Evolutionary conservation across 2,797 vertebrate species (phyloP), one percentile per base, ranked within the genome.

Genomic region (Gouania willdenowi): DNA sequence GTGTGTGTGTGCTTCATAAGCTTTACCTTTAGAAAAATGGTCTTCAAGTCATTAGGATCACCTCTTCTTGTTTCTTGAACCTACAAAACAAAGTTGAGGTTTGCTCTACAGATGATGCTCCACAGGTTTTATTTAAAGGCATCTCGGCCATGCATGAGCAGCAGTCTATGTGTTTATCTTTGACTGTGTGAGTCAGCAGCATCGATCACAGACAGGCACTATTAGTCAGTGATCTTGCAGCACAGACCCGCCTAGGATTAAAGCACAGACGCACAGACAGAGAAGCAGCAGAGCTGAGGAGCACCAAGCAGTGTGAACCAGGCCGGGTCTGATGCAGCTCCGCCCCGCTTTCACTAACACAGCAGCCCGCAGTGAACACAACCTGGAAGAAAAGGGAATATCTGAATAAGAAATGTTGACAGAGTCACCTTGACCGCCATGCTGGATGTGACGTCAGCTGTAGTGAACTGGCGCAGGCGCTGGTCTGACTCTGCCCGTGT

Each of bases 381-480:
- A n/a, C n/a, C n/a, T n/a, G n/a, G 3, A 6, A 6, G 23, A 5
- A 23, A 20, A 5, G 4, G 35, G 13, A 55, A 72, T 67, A 61
- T 77, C 42, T 58, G 62, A n/a, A 60, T 62, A 72, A 84, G 80
- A 72, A 81, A 72, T 82, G 76, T 82, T 76, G 74, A 87, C 85
- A 85, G 90, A 95, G 93, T 97, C 94, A 97, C 94, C 94, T 97
- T 97, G 93, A 93, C 91, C 91, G 94, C 94, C 94, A 97, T 97
- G 91, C 91, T 96, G 93, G 68, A 62, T 75, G 77, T 88, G 87
- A 90, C 86, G 90, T 90, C 87, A 87, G 82, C 48, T 52, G 69
- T 63, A 55, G 69, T 34, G 55, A 51, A 83, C 60, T 43, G 60
- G 81, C 74, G 79, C 84, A 84, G 53, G 81, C 86, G 85, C 83